A percentile compares a stretch with the other conserved stretches of the same genome.
These are phyloP conservation scores for Pedetes capensis DNA, from an alignment of 2,113 vertebrate genomes.

Conservation along the genomic window DNA sequence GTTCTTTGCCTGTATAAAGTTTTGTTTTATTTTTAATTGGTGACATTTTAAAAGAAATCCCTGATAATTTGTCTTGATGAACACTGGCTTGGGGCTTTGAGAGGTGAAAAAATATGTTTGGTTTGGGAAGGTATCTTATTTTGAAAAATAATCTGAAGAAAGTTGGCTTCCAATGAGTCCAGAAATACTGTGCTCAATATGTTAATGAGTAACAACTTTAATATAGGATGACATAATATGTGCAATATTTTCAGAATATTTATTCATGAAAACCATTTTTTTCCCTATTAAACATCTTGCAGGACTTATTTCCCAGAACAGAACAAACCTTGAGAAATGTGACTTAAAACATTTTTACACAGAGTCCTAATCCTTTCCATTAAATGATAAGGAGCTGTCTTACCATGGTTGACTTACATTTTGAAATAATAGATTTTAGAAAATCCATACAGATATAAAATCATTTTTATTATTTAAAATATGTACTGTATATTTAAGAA, in stretches of 20 bases:
- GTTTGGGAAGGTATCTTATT: not conserved
- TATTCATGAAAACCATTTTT: slow-evolving; percentile 17
- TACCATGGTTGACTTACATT: slow-evolving; percentile 34
- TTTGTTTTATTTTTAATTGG: not conserved
- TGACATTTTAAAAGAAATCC: not conserved
- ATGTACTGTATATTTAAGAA: slow-evolving; percentile 40
- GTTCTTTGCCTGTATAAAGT: not conserved
- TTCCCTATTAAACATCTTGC: not conserved
- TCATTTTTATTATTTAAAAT: slow-evolving; percentile 30
- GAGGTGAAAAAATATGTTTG: not conserved
- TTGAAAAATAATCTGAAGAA: slow-evolving; percentile 34
- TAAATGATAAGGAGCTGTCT: slow-evolving; percentile 56
- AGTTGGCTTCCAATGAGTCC: not conserved
- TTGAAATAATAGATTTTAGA: slow-evolving; percentile 50
- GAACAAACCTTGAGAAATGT: slow-evolving; percentile 29
- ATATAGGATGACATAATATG: not conserved
- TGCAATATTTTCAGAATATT: slow-evolving; percentile 27
- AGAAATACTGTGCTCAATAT: slow-evolving; percentile 31
- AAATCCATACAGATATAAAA: slow-evolving; percentile 29
- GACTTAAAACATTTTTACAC: slow-evolving; percentile 29
- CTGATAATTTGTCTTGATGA: not conserved
- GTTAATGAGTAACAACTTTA: slow-evolving; percentile 8
- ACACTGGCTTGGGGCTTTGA: not conserved
- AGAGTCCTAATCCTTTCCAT: slow-evolving; percentile 48
- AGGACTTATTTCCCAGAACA: slow-evolving; percentile 20